Evolutionary conservation across 2,113 vertebrate genomes (phyloP), one percentile per base, ranked within the genome.

Genomic region (Oryzias melastigma): DNA sequence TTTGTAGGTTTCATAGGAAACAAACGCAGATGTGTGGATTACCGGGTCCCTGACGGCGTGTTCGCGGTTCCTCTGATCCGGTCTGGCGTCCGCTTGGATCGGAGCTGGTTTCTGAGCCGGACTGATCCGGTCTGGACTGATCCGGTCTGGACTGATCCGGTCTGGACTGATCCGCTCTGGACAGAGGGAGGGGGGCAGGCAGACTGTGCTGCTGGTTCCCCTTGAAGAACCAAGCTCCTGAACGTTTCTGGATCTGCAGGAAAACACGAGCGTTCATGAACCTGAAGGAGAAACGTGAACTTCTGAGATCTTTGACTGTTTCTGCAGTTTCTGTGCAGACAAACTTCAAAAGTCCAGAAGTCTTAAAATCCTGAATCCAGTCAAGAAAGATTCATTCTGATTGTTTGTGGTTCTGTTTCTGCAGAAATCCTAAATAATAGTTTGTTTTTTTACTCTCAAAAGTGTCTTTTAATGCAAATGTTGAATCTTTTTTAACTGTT

Each of bases 161-260:
- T 14, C 84, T 85, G 50, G 85, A 83, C 53, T 74, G 76, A 68
- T 79, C 90, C 15, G 65, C 58, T 77, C 92, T 91, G 80, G 86
- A 91, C 81, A 96, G 63, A 0, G 93, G 89, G 77, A 97, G 93
- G 0, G 86, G 94, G 57, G 92, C 85, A 0, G 95, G 95, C 29
- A 97, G 88, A 72, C 90, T 55, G 51, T 94, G 93, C 74, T 96
- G 95, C 10, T 93, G 93, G 77, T 94, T 70, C 5, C 96, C 95
- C 75, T 95, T 96, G 88, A 95, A 98, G 90, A 98, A 98, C 96
- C 96, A 98, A 0, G 96, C 96, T 0, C 96, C 96, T 0, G 96
- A 97, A 42, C 94, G 93, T 65, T 96, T 98, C 93, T 95, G 94
- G 5, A 98, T 91, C 96, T 98, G 71, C 64, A 62, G 42, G 4